Evolutionary conservation across 2,797 vertebrate species (phyloP).

Genomic region (Tiaroga cobitis): DNA sequence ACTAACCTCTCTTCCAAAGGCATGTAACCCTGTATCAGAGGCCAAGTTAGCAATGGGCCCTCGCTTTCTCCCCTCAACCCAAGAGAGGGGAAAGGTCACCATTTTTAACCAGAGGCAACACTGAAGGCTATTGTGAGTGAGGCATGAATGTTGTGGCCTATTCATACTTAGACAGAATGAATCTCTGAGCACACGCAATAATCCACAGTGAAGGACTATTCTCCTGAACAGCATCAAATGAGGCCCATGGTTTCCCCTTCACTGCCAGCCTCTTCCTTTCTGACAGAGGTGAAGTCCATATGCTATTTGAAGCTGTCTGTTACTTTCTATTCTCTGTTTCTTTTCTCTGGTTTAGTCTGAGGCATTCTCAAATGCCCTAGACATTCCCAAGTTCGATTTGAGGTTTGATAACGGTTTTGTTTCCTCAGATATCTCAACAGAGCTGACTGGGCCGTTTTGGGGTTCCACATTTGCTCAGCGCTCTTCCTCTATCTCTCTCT

Average conservation of each 20-base stretch:
- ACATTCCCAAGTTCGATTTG: slow-evolving; percentile 13
- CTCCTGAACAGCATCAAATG: background rate
- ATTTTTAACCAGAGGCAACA: slow-evolving; percentile 39
- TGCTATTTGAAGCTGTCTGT: slow-evolving; percentile 11
- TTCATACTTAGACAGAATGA: slow-evolving; percentile 44
- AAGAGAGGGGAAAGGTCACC: slow-evolving; percentile 41
- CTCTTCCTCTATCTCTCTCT: slow-evolving; percentile 37
- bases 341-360: background rate
- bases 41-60: slow-evolving; percentile 26
- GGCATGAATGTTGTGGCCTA: slow-evolving; percentile 27
- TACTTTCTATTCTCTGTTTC: slow-evolving; percentile 54
- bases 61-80: slow-evolving; percentile 1
- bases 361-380: slow-evolving; percentile 7
- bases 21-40: slow-evolving; percentile 42
- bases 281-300: slow-evolving; percentile 13
- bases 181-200: slow-evolving; percentile 34
- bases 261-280: slow-evolving; percentile 1
- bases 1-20: slow-evolving; percentile 39
- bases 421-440: slow-evolving; percentile 26
- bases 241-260: slow-evolving; percentile 29
- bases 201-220: slow-evolving; percentile 28
- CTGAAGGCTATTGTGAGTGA: slow-evolving; percentile 38
- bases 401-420: slow-evolving; percentile 28
- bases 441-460: slow-evolving; percentile 5
- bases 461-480: slow-evolving; percentile 29